These are phyloP conservation scores for Podarcis cretensis DNA, from an alignment of 2,113 vertebrate species.

Conservation along the genomic window DNA sequence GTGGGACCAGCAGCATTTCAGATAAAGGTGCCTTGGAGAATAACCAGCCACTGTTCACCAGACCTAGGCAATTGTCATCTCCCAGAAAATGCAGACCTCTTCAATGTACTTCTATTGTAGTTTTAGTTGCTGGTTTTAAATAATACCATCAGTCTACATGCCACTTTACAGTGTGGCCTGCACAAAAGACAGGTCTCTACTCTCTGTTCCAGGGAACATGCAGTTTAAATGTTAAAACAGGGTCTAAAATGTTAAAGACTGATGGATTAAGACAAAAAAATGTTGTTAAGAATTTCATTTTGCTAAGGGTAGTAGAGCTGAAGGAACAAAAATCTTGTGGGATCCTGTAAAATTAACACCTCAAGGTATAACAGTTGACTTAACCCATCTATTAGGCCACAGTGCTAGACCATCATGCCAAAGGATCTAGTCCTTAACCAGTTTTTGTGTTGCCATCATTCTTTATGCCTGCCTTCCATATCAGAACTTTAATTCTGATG, in stretches of 20 bases:
- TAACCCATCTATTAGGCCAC: too few species aligned
- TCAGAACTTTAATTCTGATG: too few species aligned
- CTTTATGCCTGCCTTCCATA: background rate
- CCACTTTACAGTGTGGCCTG: too few species aligned
- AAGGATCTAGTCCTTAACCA: background rate
- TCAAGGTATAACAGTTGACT: background rate
- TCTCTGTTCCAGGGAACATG: background rate
- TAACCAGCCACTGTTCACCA: background rate
- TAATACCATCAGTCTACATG: too few species aligned
- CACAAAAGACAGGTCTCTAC: too few species aligned
- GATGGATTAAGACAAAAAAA: too few species aligned
- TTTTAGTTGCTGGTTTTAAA: background rate
- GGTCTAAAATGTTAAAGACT: too few species aligned
- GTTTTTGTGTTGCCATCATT: background rate
- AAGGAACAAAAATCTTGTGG: background rate
- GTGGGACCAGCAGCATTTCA: too few species aligned
- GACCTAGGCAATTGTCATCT: background rate
- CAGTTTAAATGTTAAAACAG: background rate
- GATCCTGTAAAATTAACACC: background rate
- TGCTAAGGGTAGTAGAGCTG: background rate
- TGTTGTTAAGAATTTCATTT: background rate
- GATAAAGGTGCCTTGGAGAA: background rate
- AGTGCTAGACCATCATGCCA: background rate
- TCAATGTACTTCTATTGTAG: background rate
- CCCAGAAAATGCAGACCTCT: background rate